phyloP scores from a whole-genome alignment of 2,113 vertebrate species.

The Nycticryphes semicollaris region DNA sequence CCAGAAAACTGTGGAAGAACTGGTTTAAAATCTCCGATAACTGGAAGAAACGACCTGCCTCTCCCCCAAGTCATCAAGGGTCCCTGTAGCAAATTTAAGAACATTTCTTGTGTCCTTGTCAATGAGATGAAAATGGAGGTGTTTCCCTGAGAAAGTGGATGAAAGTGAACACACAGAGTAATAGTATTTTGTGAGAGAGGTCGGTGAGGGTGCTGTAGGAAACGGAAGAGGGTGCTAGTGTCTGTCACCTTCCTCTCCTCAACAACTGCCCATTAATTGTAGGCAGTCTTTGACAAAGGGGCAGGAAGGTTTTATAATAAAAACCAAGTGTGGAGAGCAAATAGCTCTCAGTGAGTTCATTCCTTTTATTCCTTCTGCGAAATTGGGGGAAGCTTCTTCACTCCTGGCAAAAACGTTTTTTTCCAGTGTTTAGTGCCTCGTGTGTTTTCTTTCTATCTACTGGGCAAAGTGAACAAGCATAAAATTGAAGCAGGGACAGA shows the following conservation, averaged over 20 bases:
- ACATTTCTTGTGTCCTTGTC: neutral
- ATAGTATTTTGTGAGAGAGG: neutral
- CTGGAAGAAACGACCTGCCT: neutral
- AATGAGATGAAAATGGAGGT: neutral
- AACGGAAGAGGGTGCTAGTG: neutral
- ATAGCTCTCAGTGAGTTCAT: neutral
- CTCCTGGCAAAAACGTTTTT: neutral
- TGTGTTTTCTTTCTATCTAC: neutral
- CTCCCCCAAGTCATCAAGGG: neutral
- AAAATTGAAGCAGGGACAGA: neutral
- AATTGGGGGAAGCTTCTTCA: neutral
- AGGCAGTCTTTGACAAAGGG: neutral
- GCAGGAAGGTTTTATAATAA: neutral
- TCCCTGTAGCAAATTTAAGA: neutral
- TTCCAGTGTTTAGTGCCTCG: neutral
- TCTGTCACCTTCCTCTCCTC: neutral
- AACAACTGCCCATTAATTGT: neutral
- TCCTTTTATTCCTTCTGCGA: neutral
- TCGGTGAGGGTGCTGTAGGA: neutral
- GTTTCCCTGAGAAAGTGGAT: neutral
- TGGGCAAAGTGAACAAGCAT: neutral
- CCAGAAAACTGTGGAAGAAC: neutral
- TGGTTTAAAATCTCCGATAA: neutral
- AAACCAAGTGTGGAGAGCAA: neutral
- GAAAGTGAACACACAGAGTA: fast-evolving